These are phyloP conservation scores for Phaedon cochleariae DNA, from an alignment of 2,888 invertebrate species.

Conservation along the genomic window DNA sequence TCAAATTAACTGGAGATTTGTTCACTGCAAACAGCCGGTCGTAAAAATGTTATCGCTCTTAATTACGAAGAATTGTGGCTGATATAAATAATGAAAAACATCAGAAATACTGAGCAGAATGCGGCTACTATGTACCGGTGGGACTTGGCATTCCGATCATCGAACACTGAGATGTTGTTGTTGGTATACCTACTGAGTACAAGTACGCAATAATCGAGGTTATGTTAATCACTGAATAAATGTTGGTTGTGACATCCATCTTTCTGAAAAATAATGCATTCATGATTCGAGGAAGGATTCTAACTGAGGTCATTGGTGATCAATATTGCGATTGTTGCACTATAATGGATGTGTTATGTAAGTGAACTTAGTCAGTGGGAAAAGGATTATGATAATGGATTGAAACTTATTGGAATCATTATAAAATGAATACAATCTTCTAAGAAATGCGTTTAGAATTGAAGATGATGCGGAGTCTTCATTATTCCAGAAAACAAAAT, in stretches of 20 bases:
- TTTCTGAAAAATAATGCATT: not conserved
- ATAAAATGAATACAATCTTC: not conserved
- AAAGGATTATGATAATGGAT: not conserved
- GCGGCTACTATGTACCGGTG: slow-evolving; percentile 44
- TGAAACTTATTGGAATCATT: not conserved
- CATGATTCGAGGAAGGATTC: not conserved
- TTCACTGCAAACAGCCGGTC: slow-evolving; percentile 48
- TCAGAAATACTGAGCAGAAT: slow-evolving; percentile 45
- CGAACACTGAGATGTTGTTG: not conserved
- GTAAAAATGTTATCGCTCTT: slow-evolving; percentile 58
- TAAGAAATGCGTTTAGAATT: not conserved
- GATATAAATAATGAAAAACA: slow-evolving; percentile 53
- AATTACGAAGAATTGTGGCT: slow-evolving; percentile 54
- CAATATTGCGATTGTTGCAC: not conserved
- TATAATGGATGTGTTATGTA: not conserved
- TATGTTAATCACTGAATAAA: not conserved
- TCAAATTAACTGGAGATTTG: slow-evolving; percentile 48
- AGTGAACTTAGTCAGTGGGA: not conserved
- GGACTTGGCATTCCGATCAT: slow-evolving; percentile 31
- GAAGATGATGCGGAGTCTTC: no score
- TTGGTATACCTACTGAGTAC: not conserved
- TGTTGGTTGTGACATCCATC: not conserved
- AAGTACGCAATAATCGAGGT: not conserved
- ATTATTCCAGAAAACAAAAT: no score
- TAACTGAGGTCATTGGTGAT: not conserved